Base-by-base conservation (phyloP, 2,888 invertebrate genomes). In the Habroteleia sp. region DNA sequence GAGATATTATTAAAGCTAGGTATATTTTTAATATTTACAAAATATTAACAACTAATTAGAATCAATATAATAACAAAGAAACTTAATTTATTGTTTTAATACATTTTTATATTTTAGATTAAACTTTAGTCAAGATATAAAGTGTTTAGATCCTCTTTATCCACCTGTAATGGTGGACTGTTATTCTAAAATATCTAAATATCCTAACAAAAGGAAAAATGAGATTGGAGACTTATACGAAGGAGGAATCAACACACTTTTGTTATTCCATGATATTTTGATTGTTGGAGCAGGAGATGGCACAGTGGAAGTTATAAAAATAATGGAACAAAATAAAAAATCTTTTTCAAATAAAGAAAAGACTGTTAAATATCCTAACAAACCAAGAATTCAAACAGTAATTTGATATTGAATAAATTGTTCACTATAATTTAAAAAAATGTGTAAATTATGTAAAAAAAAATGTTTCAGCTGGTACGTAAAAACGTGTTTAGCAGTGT, bases 201-300 rank as follows among this genome's bases (percentile, higher is more conserved):
- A 89, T 84, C 82, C 83, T 66, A 92, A 91, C 76, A 91, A 91
- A 74, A 77, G 88, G 8, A 90, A 89, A 29, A 85, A 89, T 1
- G 92, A 92, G 0, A 90, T 91, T 25, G 91, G 92, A 0, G 86
- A 90, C 41, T 90, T 93, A 74, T 93, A 93, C 76, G 90, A 81
- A 3, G 82, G 87, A 90, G 94, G 94, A 11, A 92, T 95, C 0
- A 92, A 93, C 58, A 91, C 92, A 0, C 89, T 95, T 7, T 83
- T 92, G 10, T 89, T 94, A 52, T 48, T 60, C 1, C 3, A 91
- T 46, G 92, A 92, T 0, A 90, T 91, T 69, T 81, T 95, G 13
- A 88, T 97, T 1, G 92, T 97, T 65, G 97, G 97, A 0, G 93
- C 94, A 1, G 97, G 97, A 0, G 94, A 96, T 88, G 97, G 97